Base-by-base conservation (phyloP, 2,113 vertebrate species). In the Lepus americanus region DNA sequence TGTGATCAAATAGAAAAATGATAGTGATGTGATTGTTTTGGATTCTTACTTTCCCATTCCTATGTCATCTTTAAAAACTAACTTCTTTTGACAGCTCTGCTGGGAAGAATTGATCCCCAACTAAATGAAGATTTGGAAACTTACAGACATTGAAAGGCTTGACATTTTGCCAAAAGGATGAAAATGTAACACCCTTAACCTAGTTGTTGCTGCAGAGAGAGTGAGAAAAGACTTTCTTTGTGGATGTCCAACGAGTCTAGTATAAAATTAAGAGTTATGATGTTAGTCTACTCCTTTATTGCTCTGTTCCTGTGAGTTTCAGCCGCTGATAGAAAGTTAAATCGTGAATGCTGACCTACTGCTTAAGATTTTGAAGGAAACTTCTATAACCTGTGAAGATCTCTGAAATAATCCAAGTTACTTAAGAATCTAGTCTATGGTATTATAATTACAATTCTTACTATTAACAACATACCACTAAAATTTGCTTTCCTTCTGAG, bases 31-130 rank as follows among this genome's bases (percentile, higher is more conserved):
- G 10, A 87, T 77, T 89, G 51, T 79, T 95, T 66, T 86, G 36
- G 10, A 31, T 81, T 89, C 23, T 20, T 73, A 31, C 12, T 83
- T 87, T 86, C 17, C 19, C 51, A 67, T 31, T 83, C 82, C 61
- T 74, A 16, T 80, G 7, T 87, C 72, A 82, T 84, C 29, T 90
- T 88, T 72, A 76, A 89, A 96, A 89, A 76, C 14, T 87, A 80
- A 81, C 51, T 94, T 86, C 51, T 61, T 94, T 69, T 86, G 84
- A 84, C 72, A 88, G 29, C 55, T 94, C n/a, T 84, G 9, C 61
- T 69, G 6, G 39, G n/a, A 74, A 83, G 27, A 17, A 84, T 17
- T 88, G 51, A 92, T 90, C 94, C 25, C 33, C 90, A 92, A 80
- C 63, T 96, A 92, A 93, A 95, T 5, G 6, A 87, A 93, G 0